Percentiles rank a stretch among this genome's conserved stretches.
These are phyloP conservation scores for Hirtodrosophila histrioides DNA, from an alignment of 2,888 invertebrate species.

Conservation along the genomic window DNA sequence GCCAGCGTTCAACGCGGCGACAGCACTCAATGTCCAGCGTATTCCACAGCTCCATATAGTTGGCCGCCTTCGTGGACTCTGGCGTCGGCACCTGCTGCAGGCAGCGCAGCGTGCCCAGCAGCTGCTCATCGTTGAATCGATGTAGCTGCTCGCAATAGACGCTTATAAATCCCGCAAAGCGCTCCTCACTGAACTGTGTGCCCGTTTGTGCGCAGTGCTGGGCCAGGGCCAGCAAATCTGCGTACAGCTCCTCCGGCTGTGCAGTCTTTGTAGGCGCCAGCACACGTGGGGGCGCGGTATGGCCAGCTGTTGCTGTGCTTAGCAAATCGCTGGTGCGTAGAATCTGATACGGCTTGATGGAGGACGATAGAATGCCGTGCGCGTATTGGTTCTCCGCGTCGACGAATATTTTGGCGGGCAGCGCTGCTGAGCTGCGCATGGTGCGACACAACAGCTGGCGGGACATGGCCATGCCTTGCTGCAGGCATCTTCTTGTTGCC, in stretches of 20 bases:
- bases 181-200: slow-evolving; percentile 68
- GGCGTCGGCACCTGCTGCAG: slow-evolving; percentile 86
- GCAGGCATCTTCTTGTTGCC: slow-evolving; percentile 29
- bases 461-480: slow-evolving; percentile 21
- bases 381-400: slow-evolving; percentile 82
- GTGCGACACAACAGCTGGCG: slow-evolving; percentile 31
- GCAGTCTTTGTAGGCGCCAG: slow-evolving; percentile 26
- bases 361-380: slow-evolving; percentile 75
- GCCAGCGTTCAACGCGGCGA: slow-evolving; percentile 85
- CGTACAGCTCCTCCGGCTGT: slow-evolving; percentile 50
- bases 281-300: slow-evolving; percentile 25
- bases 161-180: slow-evolving; percentile 70
- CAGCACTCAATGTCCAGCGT: slow-evolving; percentile 88
- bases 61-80: slow-evolving; percentile 85
- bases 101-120: slow-evolving; percentile 85
- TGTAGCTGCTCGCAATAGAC: slow-evolving; percentile 85
- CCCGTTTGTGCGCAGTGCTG: slow-evolving; percentile 63
- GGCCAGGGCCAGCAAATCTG: slow-evolving; percentile 63
- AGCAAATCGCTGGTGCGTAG: slow-evolving; percentile 34
- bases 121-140: slow-evolving; percentile 86
- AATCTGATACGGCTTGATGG: slow-evolving; percentile 75
- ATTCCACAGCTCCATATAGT: slow-evolving; percentile 88
- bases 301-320: background rate
- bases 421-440: slow-evolving; percentile 28
- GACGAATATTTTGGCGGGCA: slow-evolving; percentile 65